Percentiles rank a stretch among this genome's conserved stretches.
Evolutionary conservation across 2,797 vertebrate species (phyloP).

Genomic region (Eidolon dupreanum): DNA sequence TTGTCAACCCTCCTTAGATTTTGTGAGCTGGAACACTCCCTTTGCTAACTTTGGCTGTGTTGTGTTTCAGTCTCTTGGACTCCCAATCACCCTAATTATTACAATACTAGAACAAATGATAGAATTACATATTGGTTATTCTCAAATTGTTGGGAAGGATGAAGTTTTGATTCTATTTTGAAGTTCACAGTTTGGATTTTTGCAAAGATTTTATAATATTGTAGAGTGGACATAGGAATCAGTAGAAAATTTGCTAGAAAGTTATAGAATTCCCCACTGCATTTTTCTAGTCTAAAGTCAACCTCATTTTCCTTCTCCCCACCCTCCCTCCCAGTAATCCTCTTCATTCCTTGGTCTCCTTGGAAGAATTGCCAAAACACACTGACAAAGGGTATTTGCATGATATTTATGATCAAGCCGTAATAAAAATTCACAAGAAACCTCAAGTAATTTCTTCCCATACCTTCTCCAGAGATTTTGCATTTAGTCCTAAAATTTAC

Average conservation of each 20-base stretch:
- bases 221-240: slow-evolving; percentile 7
- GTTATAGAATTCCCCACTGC: slow-evolving; percentile 59
- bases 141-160: not conserved
- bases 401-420: slow-evolving; percentile 71
- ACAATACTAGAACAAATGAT: not conserved
- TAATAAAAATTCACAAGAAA: slow-evolving; percentile 69
- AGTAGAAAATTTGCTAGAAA: slow-evolving; percentile 58
- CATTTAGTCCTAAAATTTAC: slow-evolving; percentile 76
- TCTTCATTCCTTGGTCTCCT: slow-evolving; percentile 53
- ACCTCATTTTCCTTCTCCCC: slow-evolving; percentile 13
- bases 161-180: slow-evolving; percentile 4
- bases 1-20: not conserved
- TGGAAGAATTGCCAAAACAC: slow-evolving; percentile 69
- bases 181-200: slow-evolving; percentile 57
- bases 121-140: not conserved
- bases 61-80: not conserved
- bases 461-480: slow-evolving; percentile 66
- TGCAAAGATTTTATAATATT: slow-evolving; percentile 41
- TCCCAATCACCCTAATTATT: not conserved
- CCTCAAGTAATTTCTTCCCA: slow-evolving; percentile 67
- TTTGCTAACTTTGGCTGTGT: not conserved
- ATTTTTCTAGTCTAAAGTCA: slow-evolving; percentile 69
- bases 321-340: not conserved
- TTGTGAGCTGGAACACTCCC: not conserved
- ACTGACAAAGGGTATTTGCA: slow-evolving; percentile 71